A percentile compares a stretch with the other conserved stretches of the same genome.
These are phyloP conservation scores for Nyctalus aviator DNA, from an alignment of 2,797 vertebrate genomes.

Conservation along the genomic window DNA sequence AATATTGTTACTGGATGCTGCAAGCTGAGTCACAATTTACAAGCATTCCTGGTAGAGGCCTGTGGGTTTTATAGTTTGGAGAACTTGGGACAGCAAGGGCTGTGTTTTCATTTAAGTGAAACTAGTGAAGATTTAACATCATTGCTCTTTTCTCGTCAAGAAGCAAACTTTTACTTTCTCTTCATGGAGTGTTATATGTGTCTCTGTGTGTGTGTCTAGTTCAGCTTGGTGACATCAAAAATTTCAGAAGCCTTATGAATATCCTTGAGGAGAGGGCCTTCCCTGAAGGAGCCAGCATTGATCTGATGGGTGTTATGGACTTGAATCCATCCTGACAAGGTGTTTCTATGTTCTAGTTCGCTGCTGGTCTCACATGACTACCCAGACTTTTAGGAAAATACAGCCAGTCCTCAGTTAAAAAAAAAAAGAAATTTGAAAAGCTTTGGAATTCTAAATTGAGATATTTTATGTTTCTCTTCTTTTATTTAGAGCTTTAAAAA, in stretches of 20 bases:
- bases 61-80: slow-evolving; percentile 63
- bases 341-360: neutral
- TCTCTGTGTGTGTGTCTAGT: neutral
- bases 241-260: neutral
- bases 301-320: neutral
- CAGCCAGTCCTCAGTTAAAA: neutral
- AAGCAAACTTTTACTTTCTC: slow-evolving; percentile 24
- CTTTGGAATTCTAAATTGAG: neutral
- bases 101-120: slow-evolving; percentile 60
- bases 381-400: neutral
- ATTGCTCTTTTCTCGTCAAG: slow-evolving; percentile 50
- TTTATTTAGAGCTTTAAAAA: neutral
- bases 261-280: neutral
- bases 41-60: slow-evolving; percentile 46
- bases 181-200: neutral
- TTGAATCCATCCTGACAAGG: neutral
- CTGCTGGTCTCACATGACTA: neutral
- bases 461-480: neutral
- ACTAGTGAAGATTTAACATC: slow-evolving; percentile 48
- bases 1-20: slow-evolving; percentile 57
- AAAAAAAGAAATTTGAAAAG: neutral
- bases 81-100: neutral
- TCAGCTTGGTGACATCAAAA: neutral
- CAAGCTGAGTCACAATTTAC: slow-evolving; percentile 59
- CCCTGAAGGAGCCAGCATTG: neutral